Base-by-base conservation (phyloP, 2,888 invertebrate species). In the Parasteatoda lunata region DNA sequence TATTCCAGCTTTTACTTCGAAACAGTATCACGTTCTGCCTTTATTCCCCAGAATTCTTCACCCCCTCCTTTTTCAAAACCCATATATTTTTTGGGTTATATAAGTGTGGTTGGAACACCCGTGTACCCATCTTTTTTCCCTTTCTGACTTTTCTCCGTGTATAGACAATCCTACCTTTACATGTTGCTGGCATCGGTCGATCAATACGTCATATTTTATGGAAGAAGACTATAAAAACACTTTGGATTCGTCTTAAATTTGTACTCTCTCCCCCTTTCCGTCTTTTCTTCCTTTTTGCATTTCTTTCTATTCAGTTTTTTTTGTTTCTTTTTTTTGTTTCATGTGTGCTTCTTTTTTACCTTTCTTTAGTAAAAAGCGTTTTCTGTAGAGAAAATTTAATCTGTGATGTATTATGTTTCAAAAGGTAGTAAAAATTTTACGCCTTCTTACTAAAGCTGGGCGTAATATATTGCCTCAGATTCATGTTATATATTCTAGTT, bases 201-300 rank as follows among this genome's bases (percentile, higher is more conserved):
- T 81, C 81, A 81, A 81, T 81, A 81, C 52, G 69, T 81, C 81
- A 81, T 81, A 75, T 81, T 81, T 81, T 81, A 81, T 81, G 75
- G 54, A 81, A 54, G 68, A 75, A 59, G 81, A 69, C 81, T 68
- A 75, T 81, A 81, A 81, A 81, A 81, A 81, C 81, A 81, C 45
- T 81, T 81, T 81, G 75, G 75, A 81, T 81, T 81, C 81, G 75
- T 69, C 81, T 81, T 81, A 81, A 81, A 81, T 75, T 81, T 73
- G 81, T 54, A 49, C 69, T 75, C 52, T 9, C 5, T 59, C n/a
- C n/a, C 59, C 30, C n/a, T 59, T 7, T 54, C 54, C 30, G 52
- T 81, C 59, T 54, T 49, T 68, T 45, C 15, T 68, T 45, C 15
- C 52, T 48, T 68, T 66, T 68, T 5, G 51, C 59, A 78, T 54